Evolutionary conservation across 2,888 invertebrate genomes (phyloP), one percentile per base, ranked within the genome.

Genomic region (Neria commutata): DNA sequence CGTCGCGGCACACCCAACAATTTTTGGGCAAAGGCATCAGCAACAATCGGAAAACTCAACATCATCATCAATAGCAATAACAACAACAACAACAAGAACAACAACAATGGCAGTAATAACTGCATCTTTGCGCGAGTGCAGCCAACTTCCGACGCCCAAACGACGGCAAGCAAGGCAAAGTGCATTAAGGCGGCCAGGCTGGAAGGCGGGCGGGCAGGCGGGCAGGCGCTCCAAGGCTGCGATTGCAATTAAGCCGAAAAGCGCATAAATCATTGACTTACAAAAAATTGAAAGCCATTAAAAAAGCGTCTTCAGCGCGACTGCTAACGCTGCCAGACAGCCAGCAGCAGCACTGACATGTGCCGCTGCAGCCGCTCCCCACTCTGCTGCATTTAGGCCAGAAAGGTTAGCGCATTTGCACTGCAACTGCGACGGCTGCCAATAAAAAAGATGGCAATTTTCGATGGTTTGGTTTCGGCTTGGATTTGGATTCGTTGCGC

Each of bases 81-180:
- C 52, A 24, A n/a, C 52, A 52, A 24, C 40, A n/a, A 10, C 52
- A 19, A 19, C 50, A 19, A 14, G 33, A 11, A 21, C 50, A 19
- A 10, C 34, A 21, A 4, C 34, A 2, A 50, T 25, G 45, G 21
- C 33, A 47, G 19, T 48, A 24, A 14, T 3, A 3, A 21, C 14
- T 46, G 46, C 23, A 21, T 46, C 19, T 46, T 46, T 46, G 23
- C 46, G 19, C 47, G 21, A 47, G 47, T n/a, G n/a, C 19, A 21
- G 47, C 14, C 29, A 29, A 54, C 54, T 54, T 54, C 54, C 54
- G 54, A 54, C 54, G 54, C 54, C 54, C 46, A 54, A 54, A 54
- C 54, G 4, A 19, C 16, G 21, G 16, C 19, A n/a, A 29, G 29
- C 29, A 11, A 29, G 11, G 29, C 29, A 19, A 19, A 19, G 16